These are phyloP conservation scores for Neotoma lepida DNA, from an alignment of 2,113 vertebrate genomes.

Conservation along the genomic window DNA sequence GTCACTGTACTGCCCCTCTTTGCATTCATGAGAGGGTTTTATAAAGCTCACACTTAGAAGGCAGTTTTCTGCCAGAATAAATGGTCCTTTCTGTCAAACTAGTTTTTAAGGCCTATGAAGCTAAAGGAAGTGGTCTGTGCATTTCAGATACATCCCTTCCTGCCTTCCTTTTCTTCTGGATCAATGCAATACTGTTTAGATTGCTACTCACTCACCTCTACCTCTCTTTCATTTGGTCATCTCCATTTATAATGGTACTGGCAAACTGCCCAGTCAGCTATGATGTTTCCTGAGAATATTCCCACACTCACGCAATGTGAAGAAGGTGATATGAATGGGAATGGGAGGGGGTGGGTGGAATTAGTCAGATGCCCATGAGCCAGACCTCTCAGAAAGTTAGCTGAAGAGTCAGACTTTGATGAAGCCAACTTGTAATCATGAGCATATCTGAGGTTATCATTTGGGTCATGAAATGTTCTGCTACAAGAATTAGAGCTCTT, in stretches of 20 bases:
- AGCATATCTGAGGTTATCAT: neutral
- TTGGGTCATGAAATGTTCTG: neutral
- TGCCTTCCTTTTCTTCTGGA: neutral
- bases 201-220: neutral
- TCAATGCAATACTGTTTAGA: neutral
- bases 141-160: neutral
- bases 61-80: constrained; percentile 39
- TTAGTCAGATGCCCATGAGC: neutral
- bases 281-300: constrained; percentile 18
- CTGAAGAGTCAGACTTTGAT: neutral
- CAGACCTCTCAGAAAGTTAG: neutral
- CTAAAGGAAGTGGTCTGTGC: neutral
- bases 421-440: neutral
- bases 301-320: neutral
- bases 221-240: neutral
- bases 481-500: constrained; percentile 29
- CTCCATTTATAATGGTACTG: neutral
- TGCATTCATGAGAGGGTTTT: constrained; percentile 50
- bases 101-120: constrained; percentile 22
- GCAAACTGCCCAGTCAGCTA: neutral
- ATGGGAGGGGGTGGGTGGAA: neutral
- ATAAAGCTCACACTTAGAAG: constrained; percentile 32
- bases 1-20: neutral
- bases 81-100: constrained; percentile 29
- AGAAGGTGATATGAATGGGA: neutral